Percentiles rank a stretch among this genome's conserved stretches.
These are phyloP conservation scores for Gandaritis pyraliata DNA, from an alignment of 2,888 invertebrate genomes.

Conservation along the genomic window DNA sequence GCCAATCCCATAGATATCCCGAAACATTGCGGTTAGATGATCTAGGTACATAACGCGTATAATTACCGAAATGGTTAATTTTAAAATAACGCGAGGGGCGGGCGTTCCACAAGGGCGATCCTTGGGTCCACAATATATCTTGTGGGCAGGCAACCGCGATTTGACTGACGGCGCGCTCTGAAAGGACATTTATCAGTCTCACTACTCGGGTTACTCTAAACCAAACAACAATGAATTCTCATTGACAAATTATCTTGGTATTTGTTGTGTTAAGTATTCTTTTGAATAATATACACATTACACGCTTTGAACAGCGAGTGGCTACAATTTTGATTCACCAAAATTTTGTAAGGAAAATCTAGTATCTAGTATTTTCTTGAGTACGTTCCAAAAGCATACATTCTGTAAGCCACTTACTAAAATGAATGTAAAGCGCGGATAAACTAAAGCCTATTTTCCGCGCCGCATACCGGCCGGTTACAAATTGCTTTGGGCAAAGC, in stretches of 20 bases:
- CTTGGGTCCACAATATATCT: constrained; percentile 82
- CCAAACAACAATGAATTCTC: constrained; percentile 84
- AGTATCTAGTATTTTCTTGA: not conserved
- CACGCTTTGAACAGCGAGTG: too few relatives aligned
- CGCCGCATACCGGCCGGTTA: constrained; percentile 81
- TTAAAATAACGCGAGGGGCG: constrained; percentile 70
- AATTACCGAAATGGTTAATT: constrained; percentile 73
- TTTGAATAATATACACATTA: constrained; percentile 60
- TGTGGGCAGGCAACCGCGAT: constrained; percentile 83
- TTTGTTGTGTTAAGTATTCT: constrained; percentile 71
- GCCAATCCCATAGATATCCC: constrained; percentile 22
- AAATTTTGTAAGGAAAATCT: too few relatives aligned
- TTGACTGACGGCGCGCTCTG: constrained; percentile 83
- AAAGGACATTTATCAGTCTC: constrained; percentile 84
- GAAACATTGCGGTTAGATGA: constrained; percentile 37
- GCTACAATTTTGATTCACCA: too few relatives aligned
- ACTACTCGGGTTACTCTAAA: constrained; percentile 81
- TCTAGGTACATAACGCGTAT: constrained; percentile 50
- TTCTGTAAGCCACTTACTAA: constrained; percentile 80
- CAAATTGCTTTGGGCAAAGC: constrained; percentile 84
- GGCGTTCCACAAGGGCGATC: constrained; percentile 72
- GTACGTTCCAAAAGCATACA: constrained; percentile 37
- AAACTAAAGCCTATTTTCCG: constrained; percentile 84
- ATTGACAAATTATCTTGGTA: constrained; percentile 82
- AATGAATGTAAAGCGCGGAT: constrained; percentile 80